Conservation (phyloP, 1,140 invertebrate genomes). For the Heliconius himera region DNA sequence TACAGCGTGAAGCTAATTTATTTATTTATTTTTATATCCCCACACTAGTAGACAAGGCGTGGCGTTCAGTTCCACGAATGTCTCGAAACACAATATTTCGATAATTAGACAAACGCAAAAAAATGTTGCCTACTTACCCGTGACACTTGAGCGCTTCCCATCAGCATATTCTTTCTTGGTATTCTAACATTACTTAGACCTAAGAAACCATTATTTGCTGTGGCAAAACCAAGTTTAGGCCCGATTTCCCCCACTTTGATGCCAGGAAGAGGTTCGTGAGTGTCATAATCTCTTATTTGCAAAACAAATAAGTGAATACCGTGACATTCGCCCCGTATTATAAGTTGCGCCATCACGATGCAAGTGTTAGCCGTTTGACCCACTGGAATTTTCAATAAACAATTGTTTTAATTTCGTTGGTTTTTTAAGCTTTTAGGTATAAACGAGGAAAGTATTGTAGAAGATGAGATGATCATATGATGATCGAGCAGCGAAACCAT, state of each 20-base stretch:
- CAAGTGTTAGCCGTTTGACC: conserved; percentile 95
- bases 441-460: no score
- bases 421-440: not conserved
- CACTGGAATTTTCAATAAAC: conserved; percentile 83
- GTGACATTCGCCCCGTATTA: conserved; percentile 89
- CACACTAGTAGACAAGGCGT: no score
- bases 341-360: conserved; percentile 93
- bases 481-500: no score
- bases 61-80: no score
- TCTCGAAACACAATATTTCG: no score
- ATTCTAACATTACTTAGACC: conserved; percentile 92
- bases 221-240: conserved; percentile 94
- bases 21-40: no score
- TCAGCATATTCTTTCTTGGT: conserved; percentile 93
- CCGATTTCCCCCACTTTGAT: conserved; percentile 97
- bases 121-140: conserved; percentile 75
- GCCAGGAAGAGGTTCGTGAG: conserved; percentile 92
- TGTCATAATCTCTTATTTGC: conserved; percentile 92
- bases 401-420: not conserved
- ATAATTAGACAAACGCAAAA: no score
- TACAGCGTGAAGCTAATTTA: no score
- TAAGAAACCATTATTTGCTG: conserved; percentile 95
- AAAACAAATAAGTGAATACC: conserved; percentile 97
- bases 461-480: no score
- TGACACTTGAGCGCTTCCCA: conserved; percentile 94